Conservation (phyloP, 2,113 vertebrate species). For the Orycteropus afer region DNA sequence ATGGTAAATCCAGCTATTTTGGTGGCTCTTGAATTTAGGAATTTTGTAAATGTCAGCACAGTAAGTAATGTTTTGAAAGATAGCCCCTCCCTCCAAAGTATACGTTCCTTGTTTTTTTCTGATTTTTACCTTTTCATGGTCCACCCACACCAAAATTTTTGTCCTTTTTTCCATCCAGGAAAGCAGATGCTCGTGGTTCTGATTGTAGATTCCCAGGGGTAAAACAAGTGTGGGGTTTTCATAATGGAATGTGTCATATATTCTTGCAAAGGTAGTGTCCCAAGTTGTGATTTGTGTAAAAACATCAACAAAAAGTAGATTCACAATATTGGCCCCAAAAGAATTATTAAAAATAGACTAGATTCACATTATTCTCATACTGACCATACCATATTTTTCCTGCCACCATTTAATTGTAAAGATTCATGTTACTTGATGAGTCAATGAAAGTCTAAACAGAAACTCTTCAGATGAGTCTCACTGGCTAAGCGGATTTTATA, state of each 20-base stretch:
- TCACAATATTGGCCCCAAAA: not conserved
- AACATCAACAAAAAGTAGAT: not conserved
- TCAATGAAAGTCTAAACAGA: not conserved
- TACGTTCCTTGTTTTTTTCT: not conserved
- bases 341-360: slow-evolving; percentile 32
- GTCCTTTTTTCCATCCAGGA: not conserved
- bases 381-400: not conserved
- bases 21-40: slow-evolving; percentile 35
- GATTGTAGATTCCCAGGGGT: not conserved
- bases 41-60: slow-evolving; percentile 23
- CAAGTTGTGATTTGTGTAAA: not conserved
- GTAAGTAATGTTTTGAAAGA: slow-evolving; percentile 45
- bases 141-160: not conserved
- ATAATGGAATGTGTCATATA: not conserved
- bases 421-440: slow-evolving; percentile 2
- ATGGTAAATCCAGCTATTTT: slow-evolving; percentile 47
- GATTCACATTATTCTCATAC: not conserved
- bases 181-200: not conserved
- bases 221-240: not conserved
- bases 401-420: not conserved
- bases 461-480: slow-evolving; percentile 5
- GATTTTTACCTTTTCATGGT: not conserved
- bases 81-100: not conserved
- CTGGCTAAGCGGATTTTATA: slow-evolving; percentile 27
- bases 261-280: not conserved